Conservation (phyloP, 2,797 vertebrate species). For the Emydoidea blandingii region DNA sequence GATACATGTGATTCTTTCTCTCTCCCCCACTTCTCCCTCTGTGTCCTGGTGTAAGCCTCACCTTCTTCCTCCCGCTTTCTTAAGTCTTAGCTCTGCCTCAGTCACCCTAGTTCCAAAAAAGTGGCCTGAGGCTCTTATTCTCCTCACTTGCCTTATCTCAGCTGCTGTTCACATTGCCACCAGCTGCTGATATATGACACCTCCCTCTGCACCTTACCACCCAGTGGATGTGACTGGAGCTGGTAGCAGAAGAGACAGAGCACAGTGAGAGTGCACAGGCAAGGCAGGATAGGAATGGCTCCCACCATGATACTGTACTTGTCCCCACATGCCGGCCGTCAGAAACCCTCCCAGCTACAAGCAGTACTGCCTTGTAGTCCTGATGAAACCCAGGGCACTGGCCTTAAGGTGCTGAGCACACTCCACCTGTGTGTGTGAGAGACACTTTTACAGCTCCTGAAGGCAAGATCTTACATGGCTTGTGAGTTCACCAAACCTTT, state of each 20-base stretch:
- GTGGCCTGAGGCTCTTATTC: background rate
- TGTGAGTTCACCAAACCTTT: background rate
- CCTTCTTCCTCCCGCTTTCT: background rate
- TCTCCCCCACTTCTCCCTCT: background rate
- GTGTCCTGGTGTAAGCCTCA: background rate
- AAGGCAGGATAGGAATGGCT: background rate
- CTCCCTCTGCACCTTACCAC: background rate
- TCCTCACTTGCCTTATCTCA: rapidly evolving
- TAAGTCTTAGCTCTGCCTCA: background rate
- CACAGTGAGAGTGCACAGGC: background rate
- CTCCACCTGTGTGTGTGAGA: background rate
- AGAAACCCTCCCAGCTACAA: background rate
- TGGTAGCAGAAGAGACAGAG: background rate
- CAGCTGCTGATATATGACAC: background rate
- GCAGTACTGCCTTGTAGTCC: background rate
- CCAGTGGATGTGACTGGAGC: background rate
- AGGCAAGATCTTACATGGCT: background rate
- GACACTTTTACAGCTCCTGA: background rate
- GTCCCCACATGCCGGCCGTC: background rate
- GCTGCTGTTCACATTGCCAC: background rate
- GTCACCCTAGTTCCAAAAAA: background rate
- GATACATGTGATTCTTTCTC: background rate
- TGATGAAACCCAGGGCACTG: background rate
- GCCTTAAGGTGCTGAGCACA: background rate
- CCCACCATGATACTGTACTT: background rate